phyloP scores from a whole-genome alignment of 2,888 invertebrate species.

The Choreutis nemorana region DNA sequence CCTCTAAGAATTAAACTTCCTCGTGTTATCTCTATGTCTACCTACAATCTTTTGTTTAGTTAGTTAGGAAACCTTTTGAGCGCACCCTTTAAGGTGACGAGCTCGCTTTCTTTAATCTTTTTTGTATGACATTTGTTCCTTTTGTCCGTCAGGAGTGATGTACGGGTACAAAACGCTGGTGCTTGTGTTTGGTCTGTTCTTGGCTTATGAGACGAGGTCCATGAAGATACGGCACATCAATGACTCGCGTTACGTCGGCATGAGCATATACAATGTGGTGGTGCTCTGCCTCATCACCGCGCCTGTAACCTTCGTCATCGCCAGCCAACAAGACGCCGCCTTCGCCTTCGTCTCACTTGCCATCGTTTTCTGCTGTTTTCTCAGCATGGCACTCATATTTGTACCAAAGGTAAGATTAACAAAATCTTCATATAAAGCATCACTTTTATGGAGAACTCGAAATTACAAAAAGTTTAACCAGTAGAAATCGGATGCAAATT shows the following conservation, averaged over 20 bases:
- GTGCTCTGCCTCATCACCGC: conserved; percentile 97
- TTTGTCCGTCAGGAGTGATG: conserved; percentile 74
- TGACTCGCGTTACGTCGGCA: conserved; percentile 97
- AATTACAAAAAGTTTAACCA: no score
- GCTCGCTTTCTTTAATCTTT: no score
- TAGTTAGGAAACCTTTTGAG: no score
- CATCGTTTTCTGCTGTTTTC: conserved; percentile 97
- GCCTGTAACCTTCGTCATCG: conserved; percentile 96
- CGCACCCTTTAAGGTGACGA: no score
- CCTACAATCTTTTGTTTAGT: no score
- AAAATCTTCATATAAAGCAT: no score
- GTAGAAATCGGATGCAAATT: no score
- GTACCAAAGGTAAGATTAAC: conserved; percentile 86
- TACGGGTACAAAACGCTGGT: conserved; percentile 98
- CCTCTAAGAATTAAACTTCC: no score
- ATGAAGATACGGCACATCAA: conserved; percentile 97
- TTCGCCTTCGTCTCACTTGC: conserved; percentile 96
- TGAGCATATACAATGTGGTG: conserved; percentile 99
- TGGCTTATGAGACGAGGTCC: conserved; percentile 98
- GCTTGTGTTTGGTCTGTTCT: conserved; percentile 94
- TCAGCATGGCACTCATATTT: conserved; percentile 98
- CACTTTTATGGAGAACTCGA: no score
- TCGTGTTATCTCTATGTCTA: no score
- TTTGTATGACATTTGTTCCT: conserved; percentile 12
- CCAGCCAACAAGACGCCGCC: conserved; percentile 96